These are phyloP conservation scores for Sisyra nigra DNA, from an alignment of 2,888 invertebrate species.

Conservation along the genomic window DNA sequence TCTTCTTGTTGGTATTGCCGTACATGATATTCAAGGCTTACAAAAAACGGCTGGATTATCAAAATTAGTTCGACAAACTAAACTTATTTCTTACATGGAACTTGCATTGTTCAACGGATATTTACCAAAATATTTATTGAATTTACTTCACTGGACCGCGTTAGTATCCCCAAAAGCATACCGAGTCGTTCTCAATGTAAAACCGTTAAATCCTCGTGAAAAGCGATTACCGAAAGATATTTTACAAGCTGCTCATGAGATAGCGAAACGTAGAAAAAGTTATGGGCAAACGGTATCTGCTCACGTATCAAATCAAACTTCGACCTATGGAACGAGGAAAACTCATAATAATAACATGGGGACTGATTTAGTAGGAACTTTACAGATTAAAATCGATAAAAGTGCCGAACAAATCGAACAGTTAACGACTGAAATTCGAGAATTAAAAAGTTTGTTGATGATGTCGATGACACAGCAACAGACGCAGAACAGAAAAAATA, in stretches of 20 bases:
- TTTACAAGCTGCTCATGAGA: conserved; percentile 63
- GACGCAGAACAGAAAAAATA: conserved; percentile 8
- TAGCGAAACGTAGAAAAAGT: conserved; percentile 59
- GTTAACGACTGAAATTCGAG: conserved; percentile 49
- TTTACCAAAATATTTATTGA: conserved; percentile 55
- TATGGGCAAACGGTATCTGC: conserved; percentile 52
- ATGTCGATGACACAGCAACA: conserved; percentile 10
- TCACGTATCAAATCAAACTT: conserved; percentile 41
- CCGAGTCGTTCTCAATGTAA: conserved; percentile 64
- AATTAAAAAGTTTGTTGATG: conserved; percentile 33
- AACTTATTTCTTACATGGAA: conserved; percentile 75
- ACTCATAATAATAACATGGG: conserved; percentile 49
- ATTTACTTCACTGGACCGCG: conserved; percentile 60
- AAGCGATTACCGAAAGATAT: conserved; percentile 65
- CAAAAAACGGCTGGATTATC: conserved; percentile 74
- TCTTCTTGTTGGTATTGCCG: conserved; percentile 70
- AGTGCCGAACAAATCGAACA: conserved; percentile 49
- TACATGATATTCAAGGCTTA: conserved; percentile 73
- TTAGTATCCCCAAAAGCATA: conserved; percentile 69
- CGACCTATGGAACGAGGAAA: conserved; percentile 29
- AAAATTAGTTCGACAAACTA: conserved; percentile 69
- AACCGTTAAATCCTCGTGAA: conserved; percentile 69
- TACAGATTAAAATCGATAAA: conserved; percentile 49
- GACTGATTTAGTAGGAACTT: conserved; percentile 22
- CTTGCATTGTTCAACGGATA: conserved; percentile 65